Conservation (phyloP, 92 coral and sea anemone genomes). For the Parazoanthus atlanticus region DNA sequence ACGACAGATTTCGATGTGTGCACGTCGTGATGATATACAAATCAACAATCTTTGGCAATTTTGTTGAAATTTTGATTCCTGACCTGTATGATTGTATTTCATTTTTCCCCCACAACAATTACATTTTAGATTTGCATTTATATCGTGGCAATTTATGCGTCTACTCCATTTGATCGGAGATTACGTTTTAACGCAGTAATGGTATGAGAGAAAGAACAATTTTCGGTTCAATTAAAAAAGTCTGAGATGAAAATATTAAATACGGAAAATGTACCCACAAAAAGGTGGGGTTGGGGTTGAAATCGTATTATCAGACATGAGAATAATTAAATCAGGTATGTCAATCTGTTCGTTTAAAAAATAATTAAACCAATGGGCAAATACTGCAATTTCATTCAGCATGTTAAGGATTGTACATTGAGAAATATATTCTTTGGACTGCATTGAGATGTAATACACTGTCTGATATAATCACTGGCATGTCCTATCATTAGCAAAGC, state of each 20-base stretch:
- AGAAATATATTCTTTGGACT: not conserved
- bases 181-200: not conserved
- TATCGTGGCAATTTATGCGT: not conserved
- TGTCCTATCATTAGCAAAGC: not conserved
- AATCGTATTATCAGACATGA: not conserved
- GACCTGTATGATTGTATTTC: not conserved
- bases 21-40: not conserved
- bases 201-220: not conserved
- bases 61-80: no score
- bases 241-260: not conserved
- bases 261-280: no score
- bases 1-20: slow-evolving; percentile 2
- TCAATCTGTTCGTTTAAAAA: not conserved
- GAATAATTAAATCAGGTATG: not conserved
- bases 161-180: not conserved
- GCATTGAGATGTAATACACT: not conserved
- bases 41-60: not conserved
- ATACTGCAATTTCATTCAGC: not conserved
- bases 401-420: not conserved
- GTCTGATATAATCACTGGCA: not conserved
- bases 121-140: not conserved
- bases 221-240: not conserved
- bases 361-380: not conserved
- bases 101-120: not conserved
- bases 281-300: not conserved